Evolutionary conservation across 2,797 vertebrate species (phyloP), one percentile per base, ranked within the genome.

Genomic region (Scolopax rusticola): DNA sequence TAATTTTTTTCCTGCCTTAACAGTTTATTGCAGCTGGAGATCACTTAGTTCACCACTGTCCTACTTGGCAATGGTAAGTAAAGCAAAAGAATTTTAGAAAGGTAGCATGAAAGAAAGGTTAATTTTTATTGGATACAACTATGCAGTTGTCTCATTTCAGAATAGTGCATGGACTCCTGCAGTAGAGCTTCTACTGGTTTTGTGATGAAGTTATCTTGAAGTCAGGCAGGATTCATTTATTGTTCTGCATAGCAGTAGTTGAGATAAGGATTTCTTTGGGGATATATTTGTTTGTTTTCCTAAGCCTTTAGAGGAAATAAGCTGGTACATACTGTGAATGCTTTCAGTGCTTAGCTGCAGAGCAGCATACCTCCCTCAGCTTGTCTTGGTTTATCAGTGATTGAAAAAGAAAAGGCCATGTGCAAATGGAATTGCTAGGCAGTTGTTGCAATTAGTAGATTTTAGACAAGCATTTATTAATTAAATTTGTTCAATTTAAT

Each of bases 51-150:
- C 99, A 99, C 96, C 99, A 99, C 97, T 99, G 99, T 95, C 99
- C 99, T 77, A 99, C 99, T 77, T 99, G 99, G 99, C 99, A 99
- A 99, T 99, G 99, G 99, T 99, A 98, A 99, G 99, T 98, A 79
- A 86, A 81, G 48, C 11, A 41, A 75, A 80, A 70, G 33, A 87
- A 57, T 8, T 68, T 8, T 9, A 68, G 30, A 63, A 87, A 89
- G 30, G 15, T 79, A 50, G 28, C 14, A 85, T 60, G 51, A 36
- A 36, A 36, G 36, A 36, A 11, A 5, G 43, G 6, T 47, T 28
- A 51, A 25, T 80, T 82, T 74, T 20, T 4, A 0, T 20, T 74
- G 12, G 47, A 45, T 91, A 15, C 60, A 77, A 9, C 48, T 71
- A 0, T 41, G 45, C 9, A 36, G 24, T 30, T 84, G 12, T 64